Evolutionary conservation across 2,113 vertebrate species (phyloP).

Genomic region (Chinchilla lanigera): DNA sequence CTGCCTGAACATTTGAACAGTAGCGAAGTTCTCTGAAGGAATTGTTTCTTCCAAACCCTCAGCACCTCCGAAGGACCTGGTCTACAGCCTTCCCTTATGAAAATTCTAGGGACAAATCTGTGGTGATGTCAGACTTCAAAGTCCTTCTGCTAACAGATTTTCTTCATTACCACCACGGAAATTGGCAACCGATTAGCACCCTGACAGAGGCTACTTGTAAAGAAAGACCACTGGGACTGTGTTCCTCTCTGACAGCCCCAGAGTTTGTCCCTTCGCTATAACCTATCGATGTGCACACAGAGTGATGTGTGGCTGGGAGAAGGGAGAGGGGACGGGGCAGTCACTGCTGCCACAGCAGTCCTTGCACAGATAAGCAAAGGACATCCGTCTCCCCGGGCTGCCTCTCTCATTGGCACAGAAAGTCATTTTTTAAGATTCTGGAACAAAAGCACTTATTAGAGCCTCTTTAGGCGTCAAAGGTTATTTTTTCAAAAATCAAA

Average conservation of each 20-base stretch:
- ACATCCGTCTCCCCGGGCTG: slow-evolving; percentile 21
- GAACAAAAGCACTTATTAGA: slow-evolving; percentile 83
- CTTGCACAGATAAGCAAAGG: slow-evolving; percentile 76
- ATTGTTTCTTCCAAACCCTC: not conserved
- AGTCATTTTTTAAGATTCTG: slow-evolving; percentile 81
- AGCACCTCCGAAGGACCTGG: not conserved
- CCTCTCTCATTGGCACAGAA: slow-evolving; percentile 62
- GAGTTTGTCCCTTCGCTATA: slow-evolving; percentile 40
- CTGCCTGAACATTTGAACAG: not conserved
- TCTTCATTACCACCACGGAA: not conserved
- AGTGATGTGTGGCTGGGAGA: not conserved
- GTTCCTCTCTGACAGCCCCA: not conserved
- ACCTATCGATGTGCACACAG: not conserved
- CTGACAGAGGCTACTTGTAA: slow-evolving; percentile 62
- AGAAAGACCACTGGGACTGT: slow-evolving; percentile 37
- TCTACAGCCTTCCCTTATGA: slow-evolving; percentile 15
- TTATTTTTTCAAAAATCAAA: slow-evolving; percentile 84
- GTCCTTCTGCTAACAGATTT: slow-evolving; percentile 70
- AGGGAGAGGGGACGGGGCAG: slow-evolving; percentile 7
- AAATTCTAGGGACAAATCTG: slow-evolving; percentile 58
- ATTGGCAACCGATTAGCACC: slow-evolving; percentile 70
- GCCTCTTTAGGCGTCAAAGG: slow-evolving; percentile 80
- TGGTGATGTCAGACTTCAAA: slow-evolving; percentile 68
- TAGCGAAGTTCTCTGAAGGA: slow-evolving; percentile 46
- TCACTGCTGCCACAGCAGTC: not conserved